Conservation (phyloP, 2,888 invertebrate genomes). For the Drosophila peninsularis region DNA sequence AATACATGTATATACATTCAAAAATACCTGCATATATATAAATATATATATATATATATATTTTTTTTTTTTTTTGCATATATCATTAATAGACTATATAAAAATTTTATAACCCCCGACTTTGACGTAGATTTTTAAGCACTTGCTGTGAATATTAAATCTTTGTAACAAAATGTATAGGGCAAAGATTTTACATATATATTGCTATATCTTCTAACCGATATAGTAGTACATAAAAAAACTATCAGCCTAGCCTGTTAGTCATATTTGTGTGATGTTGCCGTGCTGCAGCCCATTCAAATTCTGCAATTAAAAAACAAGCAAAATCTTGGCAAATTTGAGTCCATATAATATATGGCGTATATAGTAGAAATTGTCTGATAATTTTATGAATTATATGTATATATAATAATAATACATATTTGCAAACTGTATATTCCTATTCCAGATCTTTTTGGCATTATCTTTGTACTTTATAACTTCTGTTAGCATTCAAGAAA, state of each 20-base stretch:
- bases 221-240: neutral
- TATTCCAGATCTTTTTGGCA: neutral
- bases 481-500: neutral
- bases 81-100: neutral
- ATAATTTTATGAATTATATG: neutral
- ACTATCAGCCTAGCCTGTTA: neutral
- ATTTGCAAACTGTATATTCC: neutral
- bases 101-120: neutral
- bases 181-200: neutral
- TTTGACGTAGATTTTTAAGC: neutral
- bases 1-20: neutral
- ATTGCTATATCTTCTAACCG: neutral
- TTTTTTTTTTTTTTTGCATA: neutral
- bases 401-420: neutral
- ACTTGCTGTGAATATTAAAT: constrained; percentile 6
- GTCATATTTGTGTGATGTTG: neutral
- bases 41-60: neutral
- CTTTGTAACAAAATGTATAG: neutral
- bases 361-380: neutral
- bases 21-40: neutral
- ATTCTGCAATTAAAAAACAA: neutral
- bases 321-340: neutral
- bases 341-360: neutral
- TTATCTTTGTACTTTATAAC: neutral
- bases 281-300: too few species aligned